These are phyloP conservation scores for Channa argus DNA, from an alignment of 2,113 vertebrate genomes.

Conservation along the genomic window DNA sequence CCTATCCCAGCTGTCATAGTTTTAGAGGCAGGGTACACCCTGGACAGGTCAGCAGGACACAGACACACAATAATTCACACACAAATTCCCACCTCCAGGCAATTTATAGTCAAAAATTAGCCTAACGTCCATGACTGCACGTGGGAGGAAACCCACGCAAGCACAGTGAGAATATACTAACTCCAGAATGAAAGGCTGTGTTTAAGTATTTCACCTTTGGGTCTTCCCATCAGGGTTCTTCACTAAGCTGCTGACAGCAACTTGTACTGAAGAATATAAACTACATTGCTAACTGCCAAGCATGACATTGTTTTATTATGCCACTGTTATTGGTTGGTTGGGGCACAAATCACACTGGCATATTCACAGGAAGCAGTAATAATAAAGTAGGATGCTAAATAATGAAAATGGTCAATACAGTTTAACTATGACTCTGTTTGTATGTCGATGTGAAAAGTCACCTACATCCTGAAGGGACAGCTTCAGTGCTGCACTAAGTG, in stretches of 20 bases:
- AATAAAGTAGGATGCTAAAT: not conserved
- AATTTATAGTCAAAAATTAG: too few species aligned
- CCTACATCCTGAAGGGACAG: conserved; percentile 7
- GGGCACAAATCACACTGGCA: not conserved
- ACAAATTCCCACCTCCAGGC: too few species aligned
- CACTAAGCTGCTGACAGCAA: not conserved
- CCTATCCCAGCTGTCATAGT: too few species aligned
- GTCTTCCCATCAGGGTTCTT: not conserved
- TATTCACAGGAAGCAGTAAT: not conserved
- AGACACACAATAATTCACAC: too few species aligned
- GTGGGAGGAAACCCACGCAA: too few species aligned
- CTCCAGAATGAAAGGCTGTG: too few species aligned
- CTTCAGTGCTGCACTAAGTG: conserved; percentile 1
- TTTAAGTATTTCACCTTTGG: too few species aligned
- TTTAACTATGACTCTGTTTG: not conserved
- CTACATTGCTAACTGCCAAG: not conserved
- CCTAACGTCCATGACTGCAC: too few species aligned
- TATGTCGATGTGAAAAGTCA: not conserved
- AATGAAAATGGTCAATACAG: not conserved
- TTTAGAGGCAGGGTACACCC: too few species aligned
- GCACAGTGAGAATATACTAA: too few species aligned
- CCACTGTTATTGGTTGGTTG: not conserved
- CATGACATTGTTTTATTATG: not conserved
- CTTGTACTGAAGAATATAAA: not conserved
- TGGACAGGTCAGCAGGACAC: too few species aligned